These are phyloP conservation scores for Psittacula echo DNA, from an alignment of 2,797 vertebrate species.

Conservation along the genomic window DNA sequence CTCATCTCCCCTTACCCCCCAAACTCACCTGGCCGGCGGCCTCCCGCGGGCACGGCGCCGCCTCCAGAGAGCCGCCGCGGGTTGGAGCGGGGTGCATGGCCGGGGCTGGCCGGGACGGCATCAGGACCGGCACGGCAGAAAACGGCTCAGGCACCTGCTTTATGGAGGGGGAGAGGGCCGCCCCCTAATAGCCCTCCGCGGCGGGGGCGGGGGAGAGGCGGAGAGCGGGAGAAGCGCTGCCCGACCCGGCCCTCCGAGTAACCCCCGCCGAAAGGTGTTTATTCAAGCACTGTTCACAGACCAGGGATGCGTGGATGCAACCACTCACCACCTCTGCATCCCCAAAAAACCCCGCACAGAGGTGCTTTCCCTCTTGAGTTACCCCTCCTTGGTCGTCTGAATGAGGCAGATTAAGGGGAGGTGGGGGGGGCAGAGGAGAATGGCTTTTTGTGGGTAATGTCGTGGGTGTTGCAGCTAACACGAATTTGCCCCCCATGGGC, in stretches of 20 bases:
- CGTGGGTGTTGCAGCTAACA: rapidly evolving
- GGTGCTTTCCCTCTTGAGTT: neutral
- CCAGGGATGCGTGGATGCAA: neutral
- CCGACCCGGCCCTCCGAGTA: rapidly evolving
- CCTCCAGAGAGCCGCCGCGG: slow-evolving; percentile 76
- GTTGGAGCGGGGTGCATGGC: neutral
- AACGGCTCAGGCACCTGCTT: neutral
- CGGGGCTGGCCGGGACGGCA: neutral
- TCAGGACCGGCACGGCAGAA: neutral
- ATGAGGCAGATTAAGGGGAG: neutral
- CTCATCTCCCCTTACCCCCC: rapidly evolving
- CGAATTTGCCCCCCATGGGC: rapidly evolving
- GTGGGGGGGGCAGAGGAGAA: neutral
- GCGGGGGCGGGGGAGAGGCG: neutral
- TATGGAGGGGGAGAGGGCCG: slow-evolving; percentile 42
- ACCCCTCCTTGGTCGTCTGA: neutral
- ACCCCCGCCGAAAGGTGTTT: rapidly evolving
- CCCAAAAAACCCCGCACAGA: rapidly evolving
- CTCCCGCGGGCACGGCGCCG: slow-evolving; percentile 72
- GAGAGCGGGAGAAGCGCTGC: neutral
- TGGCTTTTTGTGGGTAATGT: too few species aligned
- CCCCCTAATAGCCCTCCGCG: neutral
- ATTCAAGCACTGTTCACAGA: rapidly evolving
- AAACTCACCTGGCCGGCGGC: slow-evolving; percentile 54
- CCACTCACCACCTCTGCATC: rapidly evolving